Conservation (phyloP, 2,888 invertebrate species). For the Hydraecia micacea region DNA sequence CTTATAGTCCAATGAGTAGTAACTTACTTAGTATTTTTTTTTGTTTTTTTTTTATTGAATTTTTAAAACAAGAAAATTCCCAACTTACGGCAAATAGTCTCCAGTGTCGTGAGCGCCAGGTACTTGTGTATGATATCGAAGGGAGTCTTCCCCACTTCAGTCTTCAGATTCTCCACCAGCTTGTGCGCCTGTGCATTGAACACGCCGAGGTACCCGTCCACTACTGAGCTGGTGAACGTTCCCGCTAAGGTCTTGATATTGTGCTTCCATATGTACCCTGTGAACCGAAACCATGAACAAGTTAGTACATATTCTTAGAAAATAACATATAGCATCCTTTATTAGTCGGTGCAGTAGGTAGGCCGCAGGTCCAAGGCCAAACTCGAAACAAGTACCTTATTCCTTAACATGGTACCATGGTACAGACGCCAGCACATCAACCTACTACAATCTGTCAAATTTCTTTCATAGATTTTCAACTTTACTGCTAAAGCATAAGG, state of each 20-base stretch:
- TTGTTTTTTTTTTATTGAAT: background rate
- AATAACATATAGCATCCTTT: background rate
- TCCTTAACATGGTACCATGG: background rate
- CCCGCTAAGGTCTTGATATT: constrained; percentile 80
- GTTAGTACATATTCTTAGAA: background rate
- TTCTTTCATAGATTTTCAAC: too few species aligned
- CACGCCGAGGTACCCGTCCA: constrained; percentile 77
- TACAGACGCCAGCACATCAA: too few species aligned
- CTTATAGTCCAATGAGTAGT: too few species aligned
- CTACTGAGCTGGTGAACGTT: constrained; percentile 74
- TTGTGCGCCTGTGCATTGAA: constrained; percentile 77
- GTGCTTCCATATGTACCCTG: constrained; percentile 77
- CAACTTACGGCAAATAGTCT: constrained; percentile 82
- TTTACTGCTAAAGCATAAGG: too few species aligned
- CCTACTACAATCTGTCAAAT: too few species aligned
- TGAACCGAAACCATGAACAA: background rate
- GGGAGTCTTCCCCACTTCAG: constrained; percentile 71
- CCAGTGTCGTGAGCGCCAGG: constrained; percentile 76
- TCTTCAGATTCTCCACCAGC: constrained; percentile 69
- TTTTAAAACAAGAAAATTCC: background rate
- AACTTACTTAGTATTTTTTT: too few species aligned
- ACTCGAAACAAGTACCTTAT: background rate
- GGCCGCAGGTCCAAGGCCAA: background rate
- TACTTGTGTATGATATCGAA: constrained; percentile 74
- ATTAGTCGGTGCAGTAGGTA: background rate